Conservation (phyloP, 1,140 invertebrate species). For the Drosophila mojavensis region DNA sequence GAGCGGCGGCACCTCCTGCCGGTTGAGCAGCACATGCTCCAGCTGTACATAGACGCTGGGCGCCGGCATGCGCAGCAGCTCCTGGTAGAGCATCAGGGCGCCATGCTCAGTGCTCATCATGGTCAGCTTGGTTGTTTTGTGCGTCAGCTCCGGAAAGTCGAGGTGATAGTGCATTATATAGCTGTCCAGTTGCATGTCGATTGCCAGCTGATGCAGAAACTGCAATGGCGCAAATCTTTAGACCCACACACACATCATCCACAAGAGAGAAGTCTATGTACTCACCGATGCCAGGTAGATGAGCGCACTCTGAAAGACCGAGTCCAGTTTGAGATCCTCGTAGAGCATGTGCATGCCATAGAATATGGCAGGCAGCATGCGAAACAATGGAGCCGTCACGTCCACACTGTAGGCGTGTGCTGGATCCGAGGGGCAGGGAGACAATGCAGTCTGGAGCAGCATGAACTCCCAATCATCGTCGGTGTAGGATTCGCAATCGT, state of each 20-base stretch:
- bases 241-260: background rate
- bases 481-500: slow-evolving; percentile 85
- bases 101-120: slow-evolving; percentile 85
- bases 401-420: slow-evolving; percentile 82
- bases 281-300: slow-evolving; percentile 86
- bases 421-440: slow-evolving; percentile 44
- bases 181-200: slow-evolving; percentile 89
- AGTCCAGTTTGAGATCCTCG: slow-evolving; percentile 95
- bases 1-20: slow-evolving; percentile 85
- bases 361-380: slow-evolving; percentile 90
- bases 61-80: slow-evolving; percentile 87
- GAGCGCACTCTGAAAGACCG: slow-evolving; percentile 88
- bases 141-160: slow-evolving; percentile 89
- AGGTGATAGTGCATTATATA: slow-evolving; percentile 94
- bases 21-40: slow-evolving; percentile 86
- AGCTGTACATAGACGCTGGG: slow-evolving; percentile 90
- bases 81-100: slow-evolving; percentile 87
- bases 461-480: slow-evolving; percentile 92
- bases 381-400: slow-evolving; percentile 88
- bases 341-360: slow-evolving; percentile 94
- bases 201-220: slow-evolving; percentile 91
- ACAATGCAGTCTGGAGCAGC: slow-evolving; percentile 79
- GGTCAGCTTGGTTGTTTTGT: slow-evolving; percentile 81
- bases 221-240: slow-evolving; percentile 30
- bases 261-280: background rate